phyloP scores from a whole-genome alignment of 2,113 vertebrate genomes.

The Condylura cristata region DNA sequence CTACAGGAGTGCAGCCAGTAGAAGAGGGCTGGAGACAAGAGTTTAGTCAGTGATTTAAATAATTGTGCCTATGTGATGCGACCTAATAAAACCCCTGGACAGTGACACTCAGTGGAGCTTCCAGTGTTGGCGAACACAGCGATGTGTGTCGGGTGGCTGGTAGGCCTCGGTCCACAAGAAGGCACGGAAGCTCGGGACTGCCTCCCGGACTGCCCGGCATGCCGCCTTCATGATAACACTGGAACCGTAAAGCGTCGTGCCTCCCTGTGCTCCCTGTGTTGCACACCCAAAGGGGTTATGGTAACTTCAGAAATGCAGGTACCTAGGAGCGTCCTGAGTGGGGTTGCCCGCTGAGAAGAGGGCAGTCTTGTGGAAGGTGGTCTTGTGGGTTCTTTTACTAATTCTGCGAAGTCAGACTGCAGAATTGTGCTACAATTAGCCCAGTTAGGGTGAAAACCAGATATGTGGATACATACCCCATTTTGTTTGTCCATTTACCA shows the following conservation, averaged over 20 bases:
- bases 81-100: neutral
- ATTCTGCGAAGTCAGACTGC: neutral
- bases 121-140: neutral
- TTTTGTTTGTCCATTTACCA: neutral
- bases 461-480: neutral
- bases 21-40: neutral
- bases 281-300: neutral
- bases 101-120: neutral
- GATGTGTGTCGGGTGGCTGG: neutral
- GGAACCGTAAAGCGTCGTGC: no score
- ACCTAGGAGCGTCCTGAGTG: neutral
- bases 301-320: neutral
- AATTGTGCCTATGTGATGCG: neutral
- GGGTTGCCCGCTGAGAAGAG: neutral
- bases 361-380: neutral
- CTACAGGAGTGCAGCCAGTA: neutral
- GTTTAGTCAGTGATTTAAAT: neutral
- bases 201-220: neutral
- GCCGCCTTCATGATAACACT: neutral
- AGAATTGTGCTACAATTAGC: neutral
- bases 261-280: neutral
- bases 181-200: neutral
- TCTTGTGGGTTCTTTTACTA: neutral
- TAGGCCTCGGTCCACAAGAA: neutral
- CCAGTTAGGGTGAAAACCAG: neutral